Conservation (phyloP, 2,113 vertebrate genomes). For the Callopanchax toddi region DNA sequence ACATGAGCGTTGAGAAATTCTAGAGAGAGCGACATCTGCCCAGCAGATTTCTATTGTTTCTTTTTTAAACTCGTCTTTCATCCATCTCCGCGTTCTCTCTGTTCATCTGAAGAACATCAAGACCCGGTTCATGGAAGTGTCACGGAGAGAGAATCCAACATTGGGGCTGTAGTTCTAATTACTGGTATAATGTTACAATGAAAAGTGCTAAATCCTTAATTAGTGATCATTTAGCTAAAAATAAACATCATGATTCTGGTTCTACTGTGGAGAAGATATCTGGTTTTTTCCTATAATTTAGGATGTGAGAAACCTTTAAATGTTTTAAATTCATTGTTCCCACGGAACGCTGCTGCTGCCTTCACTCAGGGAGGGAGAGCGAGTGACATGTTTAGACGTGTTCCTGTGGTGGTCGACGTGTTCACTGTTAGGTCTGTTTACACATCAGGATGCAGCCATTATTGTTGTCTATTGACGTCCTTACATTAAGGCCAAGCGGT, state of each 20-base stretch:
- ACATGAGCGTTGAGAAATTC: slow-evolving; percentile 38
- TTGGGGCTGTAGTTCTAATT: background rate
- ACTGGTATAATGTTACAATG: background rate
- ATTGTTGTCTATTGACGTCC: background rate
- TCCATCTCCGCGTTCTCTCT: slow-evolving; percentile 40
- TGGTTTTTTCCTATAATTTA: background rate
- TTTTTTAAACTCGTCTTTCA: slow-evolving; percentile 45
- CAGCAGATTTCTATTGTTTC: slow-evolving; percentile 66
- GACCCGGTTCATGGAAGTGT: slow-evolving; percentile 62
- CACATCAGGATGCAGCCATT: background rate
- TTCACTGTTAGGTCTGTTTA: slow-evolving; percentile 13
- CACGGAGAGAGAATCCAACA: slow-evolving; percentile 25
- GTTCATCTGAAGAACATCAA: slow-evolving; percentile 67
- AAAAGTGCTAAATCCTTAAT: background rate
- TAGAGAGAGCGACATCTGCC: slow-evolving; percentile 60
- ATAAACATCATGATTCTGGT: background rate
- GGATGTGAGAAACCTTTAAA: background rate
- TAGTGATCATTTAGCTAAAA: background rate
- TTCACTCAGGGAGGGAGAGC: background rate
- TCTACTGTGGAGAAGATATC: background rate
- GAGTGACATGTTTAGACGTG: slow-evolving; percentile 5
- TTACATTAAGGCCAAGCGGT: background rate
- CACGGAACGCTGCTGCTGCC: background rate
- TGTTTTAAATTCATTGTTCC: background rate
- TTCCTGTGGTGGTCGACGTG: slow-evolving; percentile 8